phyloP scores from a whole-genome alignment of 1,140 invertebrate genomes.

The Heterodera schachtii region DNA sequence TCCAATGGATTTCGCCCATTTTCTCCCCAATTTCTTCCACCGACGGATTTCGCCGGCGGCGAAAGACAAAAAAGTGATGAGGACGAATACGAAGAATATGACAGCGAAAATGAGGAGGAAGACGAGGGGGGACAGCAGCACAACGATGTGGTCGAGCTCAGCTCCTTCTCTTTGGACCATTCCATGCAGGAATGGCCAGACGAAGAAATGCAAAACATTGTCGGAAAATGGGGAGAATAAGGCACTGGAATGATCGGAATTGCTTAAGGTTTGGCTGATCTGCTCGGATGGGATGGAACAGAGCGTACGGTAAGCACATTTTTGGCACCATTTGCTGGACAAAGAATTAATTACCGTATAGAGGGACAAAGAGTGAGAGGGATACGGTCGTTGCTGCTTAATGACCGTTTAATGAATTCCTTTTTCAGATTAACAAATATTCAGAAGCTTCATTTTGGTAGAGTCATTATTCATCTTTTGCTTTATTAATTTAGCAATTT shows the following conservation, averaged over 20 bases:
- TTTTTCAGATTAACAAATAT: constrained; percentile 25
- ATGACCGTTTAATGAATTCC: too few species aligned
- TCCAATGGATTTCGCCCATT: background rate
- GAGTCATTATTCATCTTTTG: background rate
- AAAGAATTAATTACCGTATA: background rate
- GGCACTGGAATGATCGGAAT: background rate
- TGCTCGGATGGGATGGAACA: background rate
- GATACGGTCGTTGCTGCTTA: too few species aligned
- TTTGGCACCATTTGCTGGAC: background rate
- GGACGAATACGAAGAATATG: background rate
- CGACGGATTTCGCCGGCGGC: background rate
- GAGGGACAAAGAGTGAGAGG: too few species aligned
- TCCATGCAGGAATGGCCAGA: constrained; percentile 18
- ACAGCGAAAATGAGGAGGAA: background rate
- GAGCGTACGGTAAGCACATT: background rate
- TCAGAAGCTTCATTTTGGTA: constrained; percentile 20
- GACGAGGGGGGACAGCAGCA: background rate
- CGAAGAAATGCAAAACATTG: constrained; percentile 25
- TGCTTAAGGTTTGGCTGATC: background rate
- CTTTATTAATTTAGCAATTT: background rate
- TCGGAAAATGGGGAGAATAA: constrained; percentile 18
- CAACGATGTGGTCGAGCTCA: background rate
- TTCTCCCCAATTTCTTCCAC: background rate
- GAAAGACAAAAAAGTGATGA: background rate
- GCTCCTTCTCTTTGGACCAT: constrained; percentile 26